Evolutionary conservation across 2,797 vertebrate genomes (phyloP), one percentile per base, ranked within the genome.

Genomic region (Myioborus melanocephalus): DNA sequence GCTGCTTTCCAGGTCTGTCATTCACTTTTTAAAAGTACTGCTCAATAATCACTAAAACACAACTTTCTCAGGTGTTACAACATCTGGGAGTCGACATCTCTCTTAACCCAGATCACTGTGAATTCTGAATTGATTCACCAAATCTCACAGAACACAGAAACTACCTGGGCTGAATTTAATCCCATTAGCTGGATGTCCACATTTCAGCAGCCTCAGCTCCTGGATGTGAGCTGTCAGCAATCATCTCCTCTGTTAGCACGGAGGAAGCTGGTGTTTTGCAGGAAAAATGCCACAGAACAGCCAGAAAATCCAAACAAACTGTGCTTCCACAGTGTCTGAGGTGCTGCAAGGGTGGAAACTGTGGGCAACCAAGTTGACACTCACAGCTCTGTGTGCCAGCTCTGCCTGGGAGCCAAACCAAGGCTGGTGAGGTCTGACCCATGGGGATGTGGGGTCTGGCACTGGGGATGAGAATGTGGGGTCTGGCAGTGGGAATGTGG

Each of bases 1-100:
- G 87, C 94, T 95, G 93, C 93, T 96, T 97, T 96, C 95, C 91
- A 94, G 95, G 83, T 95, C 95, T 95, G 95, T 96, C 95, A 94
- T 66, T 96, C 96, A 96, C 89, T 95, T 94, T 88, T 94, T 41
- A 57, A 86, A 94, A 16, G 46, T 64, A 91, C 90, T 91, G 95
- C 87, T 90, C 94, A 91, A 88, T 93, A 93, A 93, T 87, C 66
- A 63, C 69, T 77, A 91, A 94, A 95, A 84, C 75, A 76, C 80
- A 80, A 56, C 56, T 86, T 94, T 91, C 80, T 94, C 83, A 89
- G 92, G 91, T 94, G 80, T 63, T 90, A 39, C 60, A 96, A 96
- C 93, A 96, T 93, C 95, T 96, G 95, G 94, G 94, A 76, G 88
- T 37, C 2, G 4, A 76, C 83, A 86, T 90, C 83, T 93, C 73